phyloP scores from a whole-genome alignment of 2,888 invertebrate genomes.

The Stegana nigrithorax region DNA sequence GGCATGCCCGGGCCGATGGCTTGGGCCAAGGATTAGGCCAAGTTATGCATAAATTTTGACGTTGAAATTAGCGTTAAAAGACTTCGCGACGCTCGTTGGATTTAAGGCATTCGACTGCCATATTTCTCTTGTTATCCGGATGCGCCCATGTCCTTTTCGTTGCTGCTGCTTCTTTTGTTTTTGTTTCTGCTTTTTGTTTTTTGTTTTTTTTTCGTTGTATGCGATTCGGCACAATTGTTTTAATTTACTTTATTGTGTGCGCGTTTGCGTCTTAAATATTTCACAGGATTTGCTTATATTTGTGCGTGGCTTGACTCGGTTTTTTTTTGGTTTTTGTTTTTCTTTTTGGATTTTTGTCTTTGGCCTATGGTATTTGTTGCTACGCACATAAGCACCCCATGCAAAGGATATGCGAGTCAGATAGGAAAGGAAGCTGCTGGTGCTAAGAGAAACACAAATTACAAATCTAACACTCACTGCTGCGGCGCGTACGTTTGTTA shows the following conservation, averaged over 20 bases:
- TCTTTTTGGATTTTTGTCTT: slow-evolving; percentile 3
- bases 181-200: not conserved
- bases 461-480: slow-evolving; percentile 10
- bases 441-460: slow-evolving; percentile 11
- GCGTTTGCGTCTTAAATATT: slow-evolving; percentile 51
- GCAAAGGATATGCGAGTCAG: slow-evolving; percentile 1
- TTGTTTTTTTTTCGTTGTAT: not conserved
- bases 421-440: not conserved
- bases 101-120: slow-evolving; percentile 45
- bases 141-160: not conserved
- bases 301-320: slow-evolving; percentile 43
- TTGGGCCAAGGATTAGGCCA: not conserved
- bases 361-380: not conserved
- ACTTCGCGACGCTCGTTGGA: slow-evolving; percentile 47
- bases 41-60: slow-evolving; percentile 48
- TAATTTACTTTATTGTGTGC: slow-evolving; percentile 57
- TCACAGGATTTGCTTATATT: slow-evolving; percentile 30
- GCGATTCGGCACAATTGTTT: slow-evolving; percentile 58
- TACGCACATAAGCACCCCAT: too few species aligned
- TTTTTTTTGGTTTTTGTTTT: slow-evolving; percentile 17
- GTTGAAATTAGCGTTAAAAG: slow-evolving; percentile 19
- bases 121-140: slow-evolving; percentile 43
- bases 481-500: slow-evolving; percentile 16
- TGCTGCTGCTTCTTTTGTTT: not conserved
- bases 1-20: too few species aligned